Evolutionary conservation across 1,140 invertebrate genomes (phyloP), one percentile per base, ranked within the genome.

Genomic region (Chymomyza costata): DNA sequence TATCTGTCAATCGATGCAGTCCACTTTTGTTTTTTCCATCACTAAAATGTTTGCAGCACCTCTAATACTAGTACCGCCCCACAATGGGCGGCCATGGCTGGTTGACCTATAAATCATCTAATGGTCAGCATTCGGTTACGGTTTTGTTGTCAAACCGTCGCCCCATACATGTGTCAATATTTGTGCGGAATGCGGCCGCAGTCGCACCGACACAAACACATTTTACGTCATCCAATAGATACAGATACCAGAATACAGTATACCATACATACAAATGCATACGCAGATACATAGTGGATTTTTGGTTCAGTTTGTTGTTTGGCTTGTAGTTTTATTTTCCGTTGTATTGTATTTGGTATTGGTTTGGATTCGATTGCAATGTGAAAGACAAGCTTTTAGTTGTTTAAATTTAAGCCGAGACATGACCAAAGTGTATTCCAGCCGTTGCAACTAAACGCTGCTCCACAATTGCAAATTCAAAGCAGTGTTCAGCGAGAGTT

Each of bases 61-160:
- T n/a, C n/a, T n/a, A n/a, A n/a, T n/a, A n/a, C n/a, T n/a, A n/a
- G n/a, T n/a, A n/a, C n/a, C n/a, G n/a, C n/a, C n/a, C n/a, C n/a
- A 31, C 46, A 41, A 50, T 34, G 17, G 25, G 7, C 7, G 11
- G 13, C 43, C 38, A 44, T n/a, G n/a, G n/a, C 44, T 32, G 44
- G 57, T 66, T 76, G 71, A 76, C 71, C 71, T 76, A 76, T 76
- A 76, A 76, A 76, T 76, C 71, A 76, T 76, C 71, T 76, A 76
- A 76, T 76, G 71, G 73, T 51, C 66, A 17, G 56, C 68, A 73
- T 25, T 25, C 8, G 58, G 52, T 73, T 71, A 41, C 19, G 44
- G 32, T 19, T 25, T 38, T 37, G 35, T 61, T 18, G 39, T 51
- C 21, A 30, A 44, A 3, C 8, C n/a, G 11, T 25, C 3, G 3